Base-by-base conservation (phyloP, 2,888 invertebrate species). In the Alentia gelatinosa region DNA sequence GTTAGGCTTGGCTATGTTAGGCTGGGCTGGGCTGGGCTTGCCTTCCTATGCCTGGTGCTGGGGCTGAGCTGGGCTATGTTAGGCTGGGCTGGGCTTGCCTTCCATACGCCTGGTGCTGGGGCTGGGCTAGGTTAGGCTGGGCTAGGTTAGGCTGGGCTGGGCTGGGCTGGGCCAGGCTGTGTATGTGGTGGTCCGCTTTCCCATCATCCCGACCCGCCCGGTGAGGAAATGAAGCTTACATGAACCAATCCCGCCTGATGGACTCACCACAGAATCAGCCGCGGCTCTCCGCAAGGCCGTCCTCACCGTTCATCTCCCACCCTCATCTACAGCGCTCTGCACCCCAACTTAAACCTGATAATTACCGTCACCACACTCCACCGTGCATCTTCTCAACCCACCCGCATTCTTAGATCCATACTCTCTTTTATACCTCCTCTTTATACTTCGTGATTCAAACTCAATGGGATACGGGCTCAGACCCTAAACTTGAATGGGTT, bases 241-340 rank as follows among this genome's bases (percentile, higher is more conserved):
- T 68, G 68, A 68, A 30, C 68, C 68, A 68, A 68, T 68, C 68
- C 68, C 26, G 68, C 30, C 68, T 68, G 68, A 68, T 68, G 68
- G 68, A 30, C 68, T 68, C 30, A 68, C 30, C 68, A 1, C 68
- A 68, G 68, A 30, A 68, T 30, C 68, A 68, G 30, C 68, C 68
- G 30, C 4, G 68, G 68, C 68, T 68, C 30, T 68, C 68, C 30
- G 26, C 68, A 30, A 30, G 68, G 68, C 26, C 30, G n/a, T 30
- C 26, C 30, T 4, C 15, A 19, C 68, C 23, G 68, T 68, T 68
- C 68, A 68, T 68, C 68, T 30, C 30, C 68, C 68, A 4, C 30
- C 68, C 30, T 26, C 30, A 68, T 68, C 68, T 68, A 26, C n/a
- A 26, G 68, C 68, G 68, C 68, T 26, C 68, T 30, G n/a, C 9